Base-by-base conservation (phyloP, 1,140 invertebrate genomes). In the Lordiphosa mommai region DNA sequence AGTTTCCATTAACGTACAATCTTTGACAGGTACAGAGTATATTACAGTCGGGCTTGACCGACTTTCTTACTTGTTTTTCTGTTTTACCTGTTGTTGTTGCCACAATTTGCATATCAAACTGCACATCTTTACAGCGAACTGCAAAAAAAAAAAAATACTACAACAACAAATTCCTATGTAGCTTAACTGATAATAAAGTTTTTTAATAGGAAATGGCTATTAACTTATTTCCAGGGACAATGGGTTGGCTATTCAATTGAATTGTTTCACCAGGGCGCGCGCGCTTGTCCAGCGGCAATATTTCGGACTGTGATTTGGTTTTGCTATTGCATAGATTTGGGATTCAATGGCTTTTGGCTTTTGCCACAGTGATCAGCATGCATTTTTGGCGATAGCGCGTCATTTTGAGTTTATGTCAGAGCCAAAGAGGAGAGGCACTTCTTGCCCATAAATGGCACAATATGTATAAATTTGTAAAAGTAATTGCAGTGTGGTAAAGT, bases 381-480 rank as follows among this genome's bases (percentile, higher is more conserved):
- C 72, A 77, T 84, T 82, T 82, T 82, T 82, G 77, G 77, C 72
- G 68, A 84, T 84, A 64, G 67, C 72, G 68, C 77, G 77, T 84
- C 72, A 82, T 84, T 84, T 84, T 64, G 63, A 72, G 71, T 79
- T 69, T 68, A 80, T 70, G 74, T 73, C 74, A 79, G 64, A 55
- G 68, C 40, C 41, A 14, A 56, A 43, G 14, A 10, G 55, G 50
- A 44, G 55, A 47, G 77, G 61, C 77, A 84, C 79, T 71, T 72
- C 67, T 27, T 67, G 77, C 47, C 77, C 77, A 86, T 85, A 84
- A 79, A 85, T 70, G 80, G 77, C 72, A 84, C 77, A 85, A 79
- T 79, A 85, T 77, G 85, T 87, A 87, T 87, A 87, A 87, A 87
- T 87, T 87, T 87, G 85, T 87, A 87, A 87, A 87, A 85, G 79